Evolutionary conservation across 2,888 invertebrate genomes (phyloP).

Genomic region (Drosophila phalerata): DNA sequence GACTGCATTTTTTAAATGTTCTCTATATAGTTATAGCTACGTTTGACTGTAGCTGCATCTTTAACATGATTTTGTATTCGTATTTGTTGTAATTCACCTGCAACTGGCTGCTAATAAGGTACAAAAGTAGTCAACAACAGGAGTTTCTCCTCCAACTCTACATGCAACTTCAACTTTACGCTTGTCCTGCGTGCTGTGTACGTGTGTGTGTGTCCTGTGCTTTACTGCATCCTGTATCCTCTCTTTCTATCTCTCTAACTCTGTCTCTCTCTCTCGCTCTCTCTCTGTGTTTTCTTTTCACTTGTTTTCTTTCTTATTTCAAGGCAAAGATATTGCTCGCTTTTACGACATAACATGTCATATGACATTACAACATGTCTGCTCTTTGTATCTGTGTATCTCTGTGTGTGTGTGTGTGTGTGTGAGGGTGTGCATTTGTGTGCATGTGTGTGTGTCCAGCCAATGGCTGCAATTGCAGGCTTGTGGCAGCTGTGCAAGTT

Average conservation of each 20-base stretch:
- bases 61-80: neutral
- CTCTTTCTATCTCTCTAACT: slow-evolving; percentile 6
- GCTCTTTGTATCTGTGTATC: slow-evolving; percentile 51
- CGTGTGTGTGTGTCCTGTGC: slow-evolving; percentile 32
- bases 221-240: slow-evolving; percentile 55
- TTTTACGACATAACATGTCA: slow-evolving; percentile 79
- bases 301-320: slow-evolving; percentile 65
- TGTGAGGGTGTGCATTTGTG: no score
- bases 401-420: slow-evolving; percentile 9
- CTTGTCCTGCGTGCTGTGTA: slow-evolving; percentile 34
- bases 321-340: slow-evolving; percentile 77
- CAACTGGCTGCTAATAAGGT: slow-evolving; percentile 59
- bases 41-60: neutral
- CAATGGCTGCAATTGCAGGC: slow-evolving; percentile 63
- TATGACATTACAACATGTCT: slow-evolving; percentile 77
- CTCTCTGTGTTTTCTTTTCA: slow-evolving; percentile 39
- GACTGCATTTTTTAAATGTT: neutral
- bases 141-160: slow-evolving; percentile 23
- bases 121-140: slow-evolving; percentile 58
- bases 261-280: slow-evolving; percentile 5
- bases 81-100: slow-evolving; percentile 30
- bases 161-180: slow-evolving; percentile 43
- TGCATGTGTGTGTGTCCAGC: slow-evolving; percentile 56
- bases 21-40: neutral
- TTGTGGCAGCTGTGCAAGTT: slow-evolving; percentile 67